Conservation (phyloP, 2,888 invertebrate species). For the Aleiodes leptofemur region DNA sequence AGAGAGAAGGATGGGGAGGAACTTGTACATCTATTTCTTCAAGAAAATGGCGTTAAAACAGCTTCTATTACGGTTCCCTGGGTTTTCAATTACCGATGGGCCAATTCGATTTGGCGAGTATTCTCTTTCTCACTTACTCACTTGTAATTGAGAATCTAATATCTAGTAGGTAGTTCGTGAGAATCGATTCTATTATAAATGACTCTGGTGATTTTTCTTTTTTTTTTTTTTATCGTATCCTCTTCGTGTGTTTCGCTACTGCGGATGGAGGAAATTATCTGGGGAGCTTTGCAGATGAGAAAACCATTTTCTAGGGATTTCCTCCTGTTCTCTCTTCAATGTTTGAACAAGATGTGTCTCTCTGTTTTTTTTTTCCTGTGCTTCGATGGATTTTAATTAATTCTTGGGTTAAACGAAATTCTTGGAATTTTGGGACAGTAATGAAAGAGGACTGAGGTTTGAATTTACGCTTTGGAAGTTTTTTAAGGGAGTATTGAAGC, state of each 20-base stretch:
- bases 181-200: neutral
- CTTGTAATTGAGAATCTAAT: constrained; percentile 31
- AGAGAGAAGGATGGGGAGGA: neutral
- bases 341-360: no score
- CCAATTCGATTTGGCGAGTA: constrained; percentile 33
- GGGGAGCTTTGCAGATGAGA: no score
- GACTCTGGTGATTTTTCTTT: neutral
- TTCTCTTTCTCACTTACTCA: constrained; percentile 28
- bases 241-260: neutral
- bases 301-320: no score
- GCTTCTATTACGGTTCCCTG: constrained; percentile 22
- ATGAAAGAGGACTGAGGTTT: no score
- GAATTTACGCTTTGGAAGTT: no score
- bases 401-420: no score
- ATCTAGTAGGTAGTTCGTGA: neutral
- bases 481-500: no score
- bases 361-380: no score
- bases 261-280: no score
- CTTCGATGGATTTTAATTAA: no score
- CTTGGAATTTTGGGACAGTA: no score
- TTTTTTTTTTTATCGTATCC: neutral
- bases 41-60: constrained; percentile 19
- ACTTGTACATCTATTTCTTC: constrained; percentile 31
- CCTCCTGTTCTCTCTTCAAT: no score
- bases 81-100: constrained; percentile 33